These are phyloP conservation scores for Coregonus sp. DNA, from an alignment of 2,797 vertebrate species.

Conservation along the genomic window DNA sequence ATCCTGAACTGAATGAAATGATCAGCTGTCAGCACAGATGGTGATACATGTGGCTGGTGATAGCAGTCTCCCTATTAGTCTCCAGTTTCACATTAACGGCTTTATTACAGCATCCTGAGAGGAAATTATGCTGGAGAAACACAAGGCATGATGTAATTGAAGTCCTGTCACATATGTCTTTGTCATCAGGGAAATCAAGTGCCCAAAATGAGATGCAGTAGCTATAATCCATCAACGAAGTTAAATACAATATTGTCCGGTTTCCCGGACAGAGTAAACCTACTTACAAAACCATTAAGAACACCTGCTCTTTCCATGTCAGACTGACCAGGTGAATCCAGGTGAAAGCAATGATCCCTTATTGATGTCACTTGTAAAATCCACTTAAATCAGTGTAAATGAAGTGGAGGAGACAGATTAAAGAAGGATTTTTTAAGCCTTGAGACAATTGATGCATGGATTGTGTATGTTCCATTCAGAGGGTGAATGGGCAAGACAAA, in stretches of 20 bases:
- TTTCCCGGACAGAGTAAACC: neutral
- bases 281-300: neutral
- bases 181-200: neutral
- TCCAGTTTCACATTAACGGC: conserved; percentile 24
- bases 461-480: no score
- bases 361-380: no score
- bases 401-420: no score
- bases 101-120: neutral
- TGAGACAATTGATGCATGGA: no score
- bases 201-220: neutral
- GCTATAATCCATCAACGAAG: neutral
- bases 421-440: no score
- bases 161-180: neutral
- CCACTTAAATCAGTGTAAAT: no score
- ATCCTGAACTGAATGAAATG: conserved; percentile 9
- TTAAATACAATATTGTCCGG: neutral
- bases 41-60: neutral
- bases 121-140: neutral
- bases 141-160: neutral
- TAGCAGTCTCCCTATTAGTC: conserved; percentile 10
- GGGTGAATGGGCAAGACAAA: no score
- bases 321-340: no score
- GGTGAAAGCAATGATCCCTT: no score
- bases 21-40: conserved; percentile 26
- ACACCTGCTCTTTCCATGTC: no score